Percentiles rank a stretch among this genome's conserved stretches.
Conservation (phyloP, 2,797 vertebrate species). For the Vireo griseus region DNA sequence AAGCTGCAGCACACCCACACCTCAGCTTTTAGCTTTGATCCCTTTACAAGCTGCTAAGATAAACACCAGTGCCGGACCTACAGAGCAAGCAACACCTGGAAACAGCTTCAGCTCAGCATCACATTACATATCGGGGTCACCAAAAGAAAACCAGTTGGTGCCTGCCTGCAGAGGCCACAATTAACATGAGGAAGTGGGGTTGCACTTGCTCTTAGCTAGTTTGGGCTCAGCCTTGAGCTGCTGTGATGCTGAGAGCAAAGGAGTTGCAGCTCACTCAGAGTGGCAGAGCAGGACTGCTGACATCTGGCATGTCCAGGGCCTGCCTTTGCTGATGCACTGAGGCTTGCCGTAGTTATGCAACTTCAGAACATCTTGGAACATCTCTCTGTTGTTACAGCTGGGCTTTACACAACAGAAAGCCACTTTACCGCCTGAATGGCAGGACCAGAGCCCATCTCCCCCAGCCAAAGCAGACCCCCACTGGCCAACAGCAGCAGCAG, state of each 20-base stretch:
- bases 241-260: not conserved
- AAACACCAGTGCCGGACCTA: not conserved
- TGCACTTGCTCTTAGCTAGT: not conserved
- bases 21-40: not conserved
- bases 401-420: not conserved
- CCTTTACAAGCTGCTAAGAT: not conserved
- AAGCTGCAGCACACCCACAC: not conserved
- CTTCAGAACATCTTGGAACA: not conserved
- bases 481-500: not conserved
- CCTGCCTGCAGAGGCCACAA: not conserved
- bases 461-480: not conserved
- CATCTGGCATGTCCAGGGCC: not conserved
- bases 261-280: not conserved
- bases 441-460: not conserved
- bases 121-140: not conserved
- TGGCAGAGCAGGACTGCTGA: not conserved
- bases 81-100: not conserved
- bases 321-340: not conserved
- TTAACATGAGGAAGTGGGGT: not conserved
- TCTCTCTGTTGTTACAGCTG: not conserved
- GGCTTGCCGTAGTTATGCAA: not conserved
- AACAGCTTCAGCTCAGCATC: not conserved
- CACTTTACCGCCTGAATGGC: not conserved
- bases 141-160: not conserved
- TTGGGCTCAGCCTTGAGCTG: not conserved